Evolutionary conservation across 2,113 vertebrate genomes (phyloP), one percentile per base, ranked within the genome.

Genomic region (Pelusios castaneus): DNA sequence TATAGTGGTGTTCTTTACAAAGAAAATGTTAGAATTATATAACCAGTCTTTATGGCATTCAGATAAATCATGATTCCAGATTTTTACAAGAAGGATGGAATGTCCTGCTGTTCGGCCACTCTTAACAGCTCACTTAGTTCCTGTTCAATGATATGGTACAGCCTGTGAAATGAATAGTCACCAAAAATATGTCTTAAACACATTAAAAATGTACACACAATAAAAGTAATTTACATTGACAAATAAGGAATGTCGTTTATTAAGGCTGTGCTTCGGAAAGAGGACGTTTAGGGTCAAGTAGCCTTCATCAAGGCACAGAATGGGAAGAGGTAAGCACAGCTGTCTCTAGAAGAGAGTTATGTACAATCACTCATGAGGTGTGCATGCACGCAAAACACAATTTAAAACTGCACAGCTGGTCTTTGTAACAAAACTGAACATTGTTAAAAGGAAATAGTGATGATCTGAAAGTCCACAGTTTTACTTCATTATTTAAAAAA

Each of bases 251-350:
- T 98, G 98, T 97, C 91, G 89, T 97, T 98, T 97, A 91, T 98
- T 98, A 97, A 98, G 95, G 97, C 98, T 98, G 98, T 98, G 98
- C 97, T 98, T 98, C 95, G 93, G 88, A 93, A 91, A 93, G 27
- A 96, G 87, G 89, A 97, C 95, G 79, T 95, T 96, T 85, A 95
- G 97, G 97, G 84, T 97, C 94, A 97, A 85, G 70, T 95, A 96
- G 98, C 98, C 98, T 98, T 97, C 84, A 80, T 89, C 95, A 98
- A 98, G 98, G 97, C 98, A 98, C 97, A 97, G 94, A 97, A 98
- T 90, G 91, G 91, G 92, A 96, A 95, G 52, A 97, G 94, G 93
- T 95, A 82, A 97, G 97, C 98, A 97, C 97, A 98, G 98, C 97
- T 79, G 86, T 97, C 87, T 97, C 94, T 95, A 97, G 91, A 95